Conservation (phyloP, 2,888 invertebrate genomes). For the Ctena decussata region DNA sequence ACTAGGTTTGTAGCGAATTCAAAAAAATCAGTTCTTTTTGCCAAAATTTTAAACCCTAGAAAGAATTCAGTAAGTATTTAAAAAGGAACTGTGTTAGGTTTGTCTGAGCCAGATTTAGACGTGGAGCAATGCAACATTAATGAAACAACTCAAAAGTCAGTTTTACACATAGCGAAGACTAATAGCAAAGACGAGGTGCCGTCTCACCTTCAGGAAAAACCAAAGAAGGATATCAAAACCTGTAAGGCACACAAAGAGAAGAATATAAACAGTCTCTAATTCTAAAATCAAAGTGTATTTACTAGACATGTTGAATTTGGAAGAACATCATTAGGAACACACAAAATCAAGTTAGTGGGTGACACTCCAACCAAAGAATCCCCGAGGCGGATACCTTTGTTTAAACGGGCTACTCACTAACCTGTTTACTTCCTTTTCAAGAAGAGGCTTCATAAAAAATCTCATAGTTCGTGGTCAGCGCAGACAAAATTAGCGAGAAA, state of each 20-base stretch:
- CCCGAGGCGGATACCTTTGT: slow-evolving; percentile 27
- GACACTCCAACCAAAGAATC: slow-evolving; percentile 5
- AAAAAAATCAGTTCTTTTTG: background rate
- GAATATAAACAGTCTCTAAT: background rate
- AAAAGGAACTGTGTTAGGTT: background rate
- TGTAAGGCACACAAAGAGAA: background rate
- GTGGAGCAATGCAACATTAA: background rate
- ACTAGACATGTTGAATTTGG: background rate
- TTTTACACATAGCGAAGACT: background rate
- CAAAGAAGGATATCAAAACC: background rate
- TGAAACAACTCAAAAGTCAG: background rate
- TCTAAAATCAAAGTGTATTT: background rate
- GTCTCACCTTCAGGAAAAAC: background rate
- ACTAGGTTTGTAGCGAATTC: background rate
- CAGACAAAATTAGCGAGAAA: slow-evolving; percentile 12
- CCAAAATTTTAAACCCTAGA: background rate
- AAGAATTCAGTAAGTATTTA: background rate
- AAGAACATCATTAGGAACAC: background rate
- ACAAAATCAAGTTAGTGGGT: background rate
- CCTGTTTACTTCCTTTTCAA: background rate
- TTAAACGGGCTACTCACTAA: slow-evolving; percentile 26
- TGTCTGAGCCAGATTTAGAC: background rate
- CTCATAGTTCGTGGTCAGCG: slow-evolving; percentile 15
- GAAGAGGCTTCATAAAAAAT: slow-evolving; percentile 30
- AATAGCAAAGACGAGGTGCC: background rate